Percentiles rank a stretch among this genome's conserved stretches.
Conservation (phyloP, 2,888 invertebrate species). For the Synergus itoensis region DNA sequence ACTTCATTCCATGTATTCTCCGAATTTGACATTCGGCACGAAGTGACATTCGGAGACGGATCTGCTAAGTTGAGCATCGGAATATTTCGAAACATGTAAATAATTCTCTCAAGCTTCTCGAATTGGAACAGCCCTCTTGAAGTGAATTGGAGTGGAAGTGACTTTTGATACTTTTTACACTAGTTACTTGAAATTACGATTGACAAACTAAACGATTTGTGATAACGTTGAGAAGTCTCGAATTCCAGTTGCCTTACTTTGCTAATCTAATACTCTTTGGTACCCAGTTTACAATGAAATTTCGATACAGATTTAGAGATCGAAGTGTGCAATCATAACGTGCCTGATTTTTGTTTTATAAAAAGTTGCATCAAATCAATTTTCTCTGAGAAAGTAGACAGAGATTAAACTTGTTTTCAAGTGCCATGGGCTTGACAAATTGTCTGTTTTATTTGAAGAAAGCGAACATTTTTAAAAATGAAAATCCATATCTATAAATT, state of each 20-base stretch:
- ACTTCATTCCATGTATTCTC: conserved; percentile 29
- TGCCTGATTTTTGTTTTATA: conserved; percentile 56
- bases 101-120: conserved; percentile 18
- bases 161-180: conserved; percentile 33
- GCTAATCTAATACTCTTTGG: conserved; percentile 66
- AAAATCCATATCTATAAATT: conserved; percentile 22
- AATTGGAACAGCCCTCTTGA: not conserved
- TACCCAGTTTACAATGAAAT: conserved; percentile 63
- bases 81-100: conserved; percentile 28
- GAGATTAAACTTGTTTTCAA: not conserved
- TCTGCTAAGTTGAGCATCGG: not conserved
- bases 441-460: conserved; percentile 23
- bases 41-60: conserved; percentile 18
- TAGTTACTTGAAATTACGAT: conserved; percentile 22
- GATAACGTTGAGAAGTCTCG: conserved; percentile 67
- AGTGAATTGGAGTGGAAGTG: not conserved
- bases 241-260: conserved; percentile 73
- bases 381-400: not conserved
- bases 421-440: conserved; percentile 21
- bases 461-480: not conserved
- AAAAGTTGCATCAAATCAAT: not conserved
- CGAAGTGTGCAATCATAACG: conserved; percentile 47
- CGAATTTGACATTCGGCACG: conserved; percentile 22
- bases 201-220: conserved; percentile 58
- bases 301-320: conserved; percentile 40